phyloP scores from a whole-genome alignment of 2,113 vertebrate species.

The Gallinago media region DNA sequence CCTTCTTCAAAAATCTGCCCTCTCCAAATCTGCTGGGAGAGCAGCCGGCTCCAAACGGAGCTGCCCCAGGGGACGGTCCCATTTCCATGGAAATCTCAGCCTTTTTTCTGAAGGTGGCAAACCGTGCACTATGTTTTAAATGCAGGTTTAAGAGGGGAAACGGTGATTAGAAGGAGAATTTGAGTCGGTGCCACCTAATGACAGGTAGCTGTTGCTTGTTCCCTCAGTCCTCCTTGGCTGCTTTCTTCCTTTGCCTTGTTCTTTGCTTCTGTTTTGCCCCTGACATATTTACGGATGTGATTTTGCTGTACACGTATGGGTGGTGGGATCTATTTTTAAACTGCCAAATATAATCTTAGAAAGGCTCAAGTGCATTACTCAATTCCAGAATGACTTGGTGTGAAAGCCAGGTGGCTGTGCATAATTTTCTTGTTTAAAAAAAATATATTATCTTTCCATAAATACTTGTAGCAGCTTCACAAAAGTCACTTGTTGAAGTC shows the following conservation, averaged over 20 bases:
- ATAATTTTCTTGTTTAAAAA: neutral
- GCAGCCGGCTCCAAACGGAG: neutral
- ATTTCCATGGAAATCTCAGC: neutral
- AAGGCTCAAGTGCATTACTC: neutral
- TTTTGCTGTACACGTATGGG: neutral
- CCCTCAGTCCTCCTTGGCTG: neutral
- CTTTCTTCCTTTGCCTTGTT: neutral
- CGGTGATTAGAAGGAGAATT: neutral
- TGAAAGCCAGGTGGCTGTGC: constrained; percentile 24
- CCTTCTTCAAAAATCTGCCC: neutral
- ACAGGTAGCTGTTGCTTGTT: neutral
- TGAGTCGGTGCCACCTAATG: neutral
- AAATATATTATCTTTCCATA: neutral
- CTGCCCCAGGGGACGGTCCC: neutral
- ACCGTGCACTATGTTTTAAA: neutral
- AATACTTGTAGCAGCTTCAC: neutral
- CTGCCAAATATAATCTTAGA: neutral
- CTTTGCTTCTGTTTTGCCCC: neutral
- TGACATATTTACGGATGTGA: neutral
- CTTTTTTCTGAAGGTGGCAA: neutral
- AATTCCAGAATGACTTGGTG: neutral
- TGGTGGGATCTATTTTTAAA: neutral
- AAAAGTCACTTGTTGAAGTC: neutral
- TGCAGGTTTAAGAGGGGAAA: neutral
- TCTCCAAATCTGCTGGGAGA: neutral